Conservation (phyloP, 1,140 invertebrate genomes). For the Bicyclus anynana region DNA sequence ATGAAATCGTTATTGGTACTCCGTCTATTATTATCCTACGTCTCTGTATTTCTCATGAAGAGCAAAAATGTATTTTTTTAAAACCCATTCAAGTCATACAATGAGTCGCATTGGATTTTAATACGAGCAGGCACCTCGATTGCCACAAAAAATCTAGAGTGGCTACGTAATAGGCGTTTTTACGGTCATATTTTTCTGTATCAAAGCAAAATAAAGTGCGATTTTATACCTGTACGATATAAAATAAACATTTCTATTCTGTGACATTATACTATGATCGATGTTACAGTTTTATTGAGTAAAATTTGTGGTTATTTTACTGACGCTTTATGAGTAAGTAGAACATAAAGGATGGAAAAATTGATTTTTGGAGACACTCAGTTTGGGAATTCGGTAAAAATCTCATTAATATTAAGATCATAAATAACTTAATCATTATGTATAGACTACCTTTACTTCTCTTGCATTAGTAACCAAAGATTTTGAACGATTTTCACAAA, state of each 20-base stretch:
- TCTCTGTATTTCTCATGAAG: conserved; percentile 54
- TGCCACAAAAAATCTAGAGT: conserved; percentile 50
- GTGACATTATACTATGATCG: not conserved
- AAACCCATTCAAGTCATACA: conserved; percentile 46
- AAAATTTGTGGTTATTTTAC: not conserved
- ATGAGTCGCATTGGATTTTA: conserved; percentile 50
- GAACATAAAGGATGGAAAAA: too few species aligned
- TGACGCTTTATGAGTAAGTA: too few species aligned
- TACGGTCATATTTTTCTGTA: conserved; percentile 23
- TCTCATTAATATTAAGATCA: too few species aligned
- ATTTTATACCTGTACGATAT: conserved; percentile 13
- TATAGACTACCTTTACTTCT: too few species aligned
- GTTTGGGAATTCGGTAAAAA: too few species aligned
- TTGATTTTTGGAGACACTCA: too few species aligned
- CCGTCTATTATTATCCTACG: not conserved
- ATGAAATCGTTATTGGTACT: too few species aligned
- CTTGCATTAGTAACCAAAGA: too few species aligned
- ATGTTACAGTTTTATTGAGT: not conserved
- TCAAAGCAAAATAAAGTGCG: conserved; percentile 16
- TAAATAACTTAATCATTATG: too few species aligned
- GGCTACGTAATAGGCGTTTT: conserved; percentile 15
- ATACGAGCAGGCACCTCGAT: conserved; percentile 45
- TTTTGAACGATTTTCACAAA: too few species aligned
- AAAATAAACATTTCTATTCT: not conserved
- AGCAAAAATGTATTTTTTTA: conserved; percentile 43